These are phyloP conservation scores for Cyanoderma ruficeps DNA, from an alignment of 2,113 vertebrate genomes.

Conservation along the genomic window DNA sequence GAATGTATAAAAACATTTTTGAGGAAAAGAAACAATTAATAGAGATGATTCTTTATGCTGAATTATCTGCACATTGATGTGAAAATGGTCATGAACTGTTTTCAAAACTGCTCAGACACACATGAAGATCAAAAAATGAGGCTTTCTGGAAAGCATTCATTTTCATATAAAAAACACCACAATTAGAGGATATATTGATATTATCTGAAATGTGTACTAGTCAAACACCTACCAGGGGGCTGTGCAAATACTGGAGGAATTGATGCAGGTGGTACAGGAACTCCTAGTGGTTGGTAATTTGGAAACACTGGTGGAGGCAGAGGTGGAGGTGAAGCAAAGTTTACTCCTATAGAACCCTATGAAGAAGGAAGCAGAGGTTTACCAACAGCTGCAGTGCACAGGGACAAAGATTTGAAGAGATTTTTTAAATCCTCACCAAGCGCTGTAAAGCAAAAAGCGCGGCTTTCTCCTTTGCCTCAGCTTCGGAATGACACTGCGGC, in stretches of 20 bases:
- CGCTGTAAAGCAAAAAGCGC: slow-evolving; percentile 90
- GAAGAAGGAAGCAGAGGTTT: background rate
- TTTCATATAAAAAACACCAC: background rate
- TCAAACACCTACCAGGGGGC: slow-evolving; percentile 71
- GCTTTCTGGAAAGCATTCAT: background rate
- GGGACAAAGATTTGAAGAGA: background rate
- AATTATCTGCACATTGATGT: background rate
- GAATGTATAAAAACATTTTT: background rate
- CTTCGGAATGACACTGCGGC: slow-evolving; percentile 90
- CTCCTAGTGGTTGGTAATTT: slow-evolving; percentile 80
- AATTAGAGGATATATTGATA: background rate
- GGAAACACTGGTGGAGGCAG: slow-evolving; percentile 82
- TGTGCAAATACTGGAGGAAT: slow-evolving; percentile 81
- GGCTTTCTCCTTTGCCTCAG: slow-evolving; percentile 93
- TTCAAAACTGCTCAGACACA: background rate
- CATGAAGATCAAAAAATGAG: background rate
- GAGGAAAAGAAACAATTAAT: background rate
- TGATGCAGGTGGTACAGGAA: slow-evolving; percentile 74
- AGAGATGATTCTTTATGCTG: background rate
- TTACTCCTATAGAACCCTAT: slow-evolving; percentile 84
- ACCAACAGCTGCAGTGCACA: background rate
- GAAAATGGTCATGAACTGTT: background rate
- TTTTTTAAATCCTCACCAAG: slow-evolving; percentile 78
- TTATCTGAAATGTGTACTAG: background rate
- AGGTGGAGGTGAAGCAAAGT: slow-evolving; percentile 82